phyloP scores from a whole-genome alignment of 2,888 invertebrate genomes.

The Drosophila rubida region DNA sequence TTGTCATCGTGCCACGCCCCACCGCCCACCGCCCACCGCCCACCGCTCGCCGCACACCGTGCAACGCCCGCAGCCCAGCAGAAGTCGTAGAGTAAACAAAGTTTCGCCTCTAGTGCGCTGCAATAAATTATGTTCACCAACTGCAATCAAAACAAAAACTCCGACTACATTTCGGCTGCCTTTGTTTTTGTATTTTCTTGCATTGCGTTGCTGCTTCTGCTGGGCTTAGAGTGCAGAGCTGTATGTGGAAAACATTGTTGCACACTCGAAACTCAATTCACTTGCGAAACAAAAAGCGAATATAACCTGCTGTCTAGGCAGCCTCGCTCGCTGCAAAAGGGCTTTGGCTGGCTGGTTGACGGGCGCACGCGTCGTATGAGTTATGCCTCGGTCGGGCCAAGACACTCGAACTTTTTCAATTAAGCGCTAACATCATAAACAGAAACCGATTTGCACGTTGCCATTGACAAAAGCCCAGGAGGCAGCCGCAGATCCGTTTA shows the following conservation, averaged over 20 bases:
- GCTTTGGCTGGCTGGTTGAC: constrained; percentile 4
- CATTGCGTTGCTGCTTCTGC: not conserved
- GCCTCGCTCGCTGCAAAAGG: constrained; percentile 7
- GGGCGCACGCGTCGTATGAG: constrained; percentile 67
- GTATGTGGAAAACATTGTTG: constrained; percentile 45
- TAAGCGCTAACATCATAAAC: constrained; percentile 57
- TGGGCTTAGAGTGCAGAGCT: constrained; percentile 26
- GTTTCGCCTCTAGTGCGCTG: constrained; percentile 49
- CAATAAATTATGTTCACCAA: constrained; percentile 71
- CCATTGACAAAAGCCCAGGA: constrained; percentile 41
- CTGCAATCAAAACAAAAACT: constrained; percentile 68
- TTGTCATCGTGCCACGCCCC: constrained; percentile 33
- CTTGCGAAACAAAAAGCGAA: constrained; percentile 35
- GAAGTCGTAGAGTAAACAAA: constrained; percentile 57
- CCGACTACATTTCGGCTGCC: constrained; percentile 44
- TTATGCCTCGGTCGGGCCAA: constrained; percentile 41
- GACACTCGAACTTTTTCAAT: constrained; percentile 72
- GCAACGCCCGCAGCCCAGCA: constrained; percentile 7
- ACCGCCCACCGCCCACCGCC: not conserved
- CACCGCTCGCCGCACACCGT: not conserved
- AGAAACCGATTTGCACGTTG: constrained; percentile 36
- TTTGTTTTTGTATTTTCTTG: constrained; percentile 17
- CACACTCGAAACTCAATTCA: constrained; percentile 72
- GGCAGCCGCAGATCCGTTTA: not conserved
- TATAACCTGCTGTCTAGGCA: constrained; percentile 3